These are phyloP conservation scores for Urosaurus nigricauda DNA, from an alignment of 2,797 vertebrate species.

Conservation along the genomic window DNA sequence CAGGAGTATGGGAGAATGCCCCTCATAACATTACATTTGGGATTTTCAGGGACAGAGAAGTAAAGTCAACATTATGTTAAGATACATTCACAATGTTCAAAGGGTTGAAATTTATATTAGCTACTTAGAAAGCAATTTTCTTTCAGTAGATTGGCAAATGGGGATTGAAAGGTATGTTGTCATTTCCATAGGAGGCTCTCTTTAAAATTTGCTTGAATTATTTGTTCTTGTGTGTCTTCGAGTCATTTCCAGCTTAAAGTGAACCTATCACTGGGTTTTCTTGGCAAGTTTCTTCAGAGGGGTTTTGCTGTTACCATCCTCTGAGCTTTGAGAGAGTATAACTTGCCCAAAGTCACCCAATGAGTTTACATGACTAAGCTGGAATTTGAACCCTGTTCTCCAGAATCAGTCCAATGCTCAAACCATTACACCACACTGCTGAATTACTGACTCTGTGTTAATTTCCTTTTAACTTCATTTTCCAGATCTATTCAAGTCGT, in stretches of 20 bases:
- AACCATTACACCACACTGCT: background rate
- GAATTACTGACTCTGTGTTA: background rate
- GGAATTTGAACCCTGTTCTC: no score
- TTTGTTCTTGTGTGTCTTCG: background rate
- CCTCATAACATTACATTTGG: background rate
- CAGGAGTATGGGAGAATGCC: no score
- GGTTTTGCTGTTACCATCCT: no score
- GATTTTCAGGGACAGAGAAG: background rate
- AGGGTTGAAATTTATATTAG: background rate
- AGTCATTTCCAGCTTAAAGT: no score
- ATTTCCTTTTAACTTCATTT: conserved; percentile 37
- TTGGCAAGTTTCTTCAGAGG: no score
- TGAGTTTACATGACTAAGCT: no score
- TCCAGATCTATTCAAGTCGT: conserved; percentile 93
- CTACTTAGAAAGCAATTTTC: background rate
- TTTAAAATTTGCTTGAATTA: background rate
- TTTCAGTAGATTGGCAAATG: background rate
- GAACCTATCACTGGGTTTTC: no score
- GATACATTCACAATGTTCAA: background rate
- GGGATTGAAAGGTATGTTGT: background rate
- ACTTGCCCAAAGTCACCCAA: no score
- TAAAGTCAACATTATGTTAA: no score
- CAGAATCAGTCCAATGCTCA: no score
- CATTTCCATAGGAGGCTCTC: background rate
- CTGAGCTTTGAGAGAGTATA: no score